Base-by-base conservation (phyloP, 2,113 vertebrate species). In the Malurus cyaneus region DNA sequence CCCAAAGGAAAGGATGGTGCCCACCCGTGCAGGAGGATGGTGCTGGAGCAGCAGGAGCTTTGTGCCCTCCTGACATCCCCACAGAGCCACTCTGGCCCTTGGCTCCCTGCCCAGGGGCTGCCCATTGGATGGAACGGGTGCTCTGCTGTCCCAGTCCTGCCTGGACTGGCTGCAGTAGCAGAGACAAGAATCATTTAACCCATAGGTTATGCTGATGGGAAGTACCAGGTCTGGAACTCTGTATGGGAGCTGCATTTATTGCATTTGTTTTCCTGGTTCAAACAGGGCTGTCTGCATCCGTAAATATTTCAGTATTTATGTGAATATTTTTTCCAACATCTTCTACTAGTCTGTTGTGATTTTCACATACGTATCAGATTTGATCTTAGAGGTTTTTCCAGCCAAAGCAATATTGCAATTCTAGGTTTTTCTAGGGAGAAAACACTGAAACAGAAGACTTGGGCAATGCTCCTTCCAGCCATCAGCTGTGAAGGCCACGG, bases 41-140 rank as follows among this genome's bases (percentile, higher is more conserved):
- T 13, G 50, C 44, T 52, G 88, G 13, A 28, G 65, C 14, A 25
- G 32, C 4, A 8, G 6, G 66, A 19, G 8, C 34, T 24, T 76
- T 50, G 20, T 16, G 10, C 39, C 5, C n/a, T 6, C 11, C 39
- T 3, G 17, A 12, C 18, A 2, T 4, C 3, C 14, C 41, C 3
- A 1, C 0, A 3, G 20, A 86, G 20, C 29, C 36, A 11, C 25
- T n/a, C 14, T 26, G 15, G 72, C 6, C 2, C 41, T 67, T 8
- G 14, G 41, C 9, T 32, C 7, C 36, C n/a, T 4, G 14, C 9
- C 3, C 23, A 16, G 49, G 6, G 41, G 34, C 19, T n/a, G 16
- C 18, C n/a, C 56, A 12, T 0, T 24, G 44, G 19, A 2, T 1
- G 16, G 61, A 26, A 9, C 54, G 2, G 11, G 2, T 12, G 26